Evolutionary conservation across 2,888 invertebrate species (phyloP).

Genomic region (Perizoma flavofasciatum): DNA sequence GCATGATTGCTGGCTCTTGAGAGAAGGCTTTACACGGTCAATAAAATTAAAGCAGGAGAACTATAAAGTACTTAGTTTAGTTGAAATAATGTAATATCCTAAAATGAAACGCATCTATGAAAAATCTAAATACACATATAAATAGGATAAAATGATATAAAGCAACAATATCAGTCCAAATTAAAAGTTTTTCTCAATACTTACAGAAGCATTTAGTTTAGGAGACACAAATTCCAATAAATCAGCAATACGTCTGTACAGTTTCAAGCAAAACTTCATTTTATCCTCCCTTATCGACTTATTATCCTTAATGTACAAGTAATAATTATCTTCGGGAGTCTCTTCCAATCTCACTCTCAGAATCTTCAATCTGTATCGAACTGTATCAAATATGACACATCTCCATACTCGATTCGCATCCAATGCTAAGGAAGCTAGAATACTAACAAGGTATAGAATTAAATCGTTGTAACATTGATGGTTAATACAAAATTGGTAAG

Average conservation of each 20-base stretch:
- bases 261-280: constrained; percentile 54
- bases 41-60: no score
- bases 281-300: constrained; percentile 62
- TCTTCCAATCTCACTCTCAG: constrained; percentile 63
- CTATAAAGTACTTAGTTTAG: no score
- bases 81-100: no score
- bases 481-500: constrained; percentile 50
- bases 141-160: no score
- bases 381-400: constrained; percentile 59
- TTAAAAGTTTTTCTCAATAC: constrained; percentile 25
- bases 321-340: constrained; percentile 49
- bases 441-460: constrained; percentile 49
- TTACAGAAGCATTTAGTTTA: constrained; percentile 67
- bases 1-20: no score
- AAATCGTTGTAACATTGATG: constrained; percentile 50
- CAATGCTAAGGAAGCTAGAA: constrained; percentile 60
- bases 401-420: constrained; percentile 72
- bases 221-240: constrained; percentile 61
- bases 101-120: no score
- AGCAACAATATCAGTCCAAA: no score
- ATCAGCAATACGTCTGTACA: constrained; percentile 67
- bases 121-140: no score
- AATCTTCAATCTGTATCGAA: constrained; percentile 61
- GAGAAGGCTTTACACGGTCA: no score
- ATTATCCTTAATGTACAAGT: constrained; percentile 62